Evolutionary conservation across 1,140 invertebrate species (phyloP), one percentile per base, ranked within the genome.

Genomic region (Scaptomyza pallida): DNA sequence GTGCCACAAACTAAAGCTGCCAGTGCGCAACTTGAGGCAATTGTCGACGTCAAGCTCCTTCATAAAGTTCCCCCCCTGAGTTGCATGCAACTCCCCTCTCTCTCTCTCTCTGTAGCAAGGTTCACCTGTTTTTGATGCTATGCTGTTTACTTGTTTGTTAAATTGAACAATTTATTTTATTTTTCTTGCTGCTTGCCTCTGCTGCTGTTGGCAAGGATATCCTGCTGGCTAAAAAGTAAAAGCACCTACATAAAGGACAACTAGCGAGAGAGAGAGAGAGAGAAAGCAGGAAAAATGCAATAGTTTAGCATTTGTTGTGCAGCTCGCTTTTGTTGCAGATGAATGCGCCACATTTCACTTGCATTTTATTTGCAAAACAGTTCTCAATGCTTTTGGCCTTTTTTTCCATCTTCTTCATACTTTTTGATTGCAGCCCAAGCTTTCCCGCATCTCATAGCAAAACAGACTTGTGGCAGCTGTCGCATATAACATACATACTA

Each of bases 251-350:
- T 55, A 78, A 78, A 78, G 69, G 70, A 78, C 56, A 77, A 54
- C 40, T 19, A 33, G 47, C 37, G 17, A 63, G 6, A 6, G n/a
- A 17, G 44, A 56, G 12, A 9, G 47, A 19, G 52, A 54, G 13
- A 30, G 16, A 30, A 12, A 50, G 61, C 63, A 51, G 48, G 59
- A 71, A 67, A 71, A 78, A 57, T 76, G 72, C 72, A 76, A 82
- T 78, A 83, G 78, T 83, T 78, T 82, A 83, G 79, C 74, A 82
- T 83, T 82, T 83, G 79, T 78, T 82, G n/a, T 83, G 78, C 80
- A 41, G 56, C 5, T 9, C 70, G 60, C 79, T 67, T 82, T 82
- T 82, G 75, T 83, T 83, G 78, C 79, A 82, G 59, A 43, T 74
- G 79, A 82, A 78, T 82, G 78, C 79, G 78, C 71, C 82, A 78